Evolutionary conservation across 2,113 vertebrate species (phyloP), one percentile per base, ranked within the genome.

Genomic region (Diphyllodes magnificus): DNA sequence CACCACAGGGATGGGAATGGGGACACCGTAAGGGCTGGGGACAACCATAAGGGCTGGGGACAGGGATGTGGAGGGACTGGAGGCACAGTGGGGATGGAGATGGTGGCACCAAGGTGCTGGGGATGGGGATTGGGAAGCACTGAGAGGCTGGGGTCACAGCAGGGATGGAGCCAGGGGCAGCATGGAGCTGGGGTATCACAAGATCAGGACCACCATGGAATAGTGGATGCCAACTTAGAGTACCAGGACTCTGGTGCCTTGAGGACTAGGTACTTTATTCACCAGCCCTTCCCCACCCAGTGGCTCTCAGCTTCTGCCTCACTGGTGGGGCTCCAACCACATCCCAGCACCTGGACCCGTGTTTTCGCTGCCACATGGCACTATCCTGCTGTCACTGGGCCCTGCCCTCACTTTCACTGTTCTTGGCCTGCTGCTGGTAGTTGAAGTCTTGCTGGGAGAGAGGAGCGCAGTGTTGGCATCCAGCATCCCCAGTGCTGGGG

Each of bases 261-360:
- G 1, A 70, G 40, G 9, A 65, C 27, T 3, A 6, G 27, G 23
- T 27, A 24, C 44, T 93, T 93, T 85, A 44, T 53, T 84, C 9
- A 8, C 35, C 54, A 69, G 6, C 30, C 24, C 49, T 30, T 85
- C 31, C 37, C 40, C 11, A 37, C 45, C 30, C 13, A 4, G 39
- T 7, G 3, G 9, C 35, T 86, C n/a, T 83, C 13, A 10, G 40
- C 69, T 80, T 77, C 69, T 44, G 12, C 25, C 1, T 9, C 7
- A 4, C n/a, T 44, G 49, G 28, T 35, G 11, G 3, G 30, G 59
- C 69, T 51, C 23, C 60, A 30, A 54, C 45, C 64, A 50, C 39
- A 3, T 66, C 39, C 18, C 12, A 19, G 51, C 63, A 45, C 42
- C 40, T 21, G 37, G 28, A 15, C 3, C 18, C 0, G 0, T 3